Evolutionary conservation across 2,113 vertebrate genomes (phyloP).

Genomic region (Calyptommatus sinebrachiatus): DNA sequence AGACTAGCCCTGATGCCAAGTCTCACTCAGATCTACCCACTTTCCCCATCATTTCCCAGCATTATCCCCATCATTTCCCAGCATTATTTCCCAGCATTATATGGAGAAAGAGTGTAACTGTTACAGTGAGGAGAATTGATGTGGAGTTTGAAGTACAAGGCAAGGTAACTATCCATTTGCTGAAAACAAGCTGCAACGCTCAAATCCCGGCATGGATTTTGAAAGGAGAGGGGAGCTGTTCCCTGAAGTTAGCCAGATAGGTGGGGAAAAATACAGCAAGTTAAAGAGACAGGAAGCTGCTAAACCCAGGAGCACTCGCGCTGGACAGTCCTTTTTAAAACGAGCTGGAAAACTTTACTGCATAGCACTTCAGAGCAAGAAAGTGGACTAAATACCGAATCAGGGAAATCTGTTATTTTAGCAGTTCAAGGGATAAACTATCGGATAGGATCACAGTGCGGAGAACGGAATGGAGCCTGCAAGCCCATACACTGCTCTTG

Average conservation of each 20-base stretch:
- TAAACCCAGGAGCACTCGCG: constrained; percentile 44
- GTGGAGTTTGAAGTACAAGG: too few species aligned
- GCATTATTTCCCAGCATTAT: too few species aligned
- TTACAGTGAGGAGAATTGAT: too few species aligned
- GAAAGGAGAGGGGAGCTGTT: neutral
- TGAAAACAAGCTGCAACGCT: too few species aligned
- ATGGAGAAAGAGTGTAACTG: too few species aligned
- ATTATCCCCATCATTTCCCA: too few species aligned
- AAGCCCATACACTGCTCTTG: constrained; percentile 9
- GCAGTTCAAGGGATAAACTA: constrained; percentile 59
- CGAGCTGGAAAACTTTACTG: constrained; percentile 73
- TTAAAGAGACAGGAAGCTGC: constrained; percentile 47
- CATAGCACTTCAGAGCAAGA: constrained; percentile 58
- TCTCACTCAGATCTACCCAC: too few species aligned
- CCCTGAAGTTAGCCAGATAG: constrained; percentile 29
- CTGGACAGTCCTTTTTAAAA: constrained; percentile 63
- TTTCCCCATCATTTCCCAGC: too few species aligned
- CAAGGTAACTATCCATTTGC: too few species aligned
- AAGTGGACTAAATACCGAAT: constrained; percentile 70
- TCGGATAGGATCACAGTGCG: constrained; percentile 54
- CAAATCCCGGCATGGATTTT: constrained; percentile 61
- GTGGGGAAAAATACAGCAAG: constrained; percentile 39
- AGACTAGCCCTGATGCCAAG: too few species aligned
- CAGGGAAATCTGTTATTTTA: constrained; percentile 66
- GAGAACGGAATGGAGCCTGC: constrained; percentile 44